phyloP scores from a whole-genome alignment of 2,113 vertebrate species.

The Microcebus murinus region DNA sequence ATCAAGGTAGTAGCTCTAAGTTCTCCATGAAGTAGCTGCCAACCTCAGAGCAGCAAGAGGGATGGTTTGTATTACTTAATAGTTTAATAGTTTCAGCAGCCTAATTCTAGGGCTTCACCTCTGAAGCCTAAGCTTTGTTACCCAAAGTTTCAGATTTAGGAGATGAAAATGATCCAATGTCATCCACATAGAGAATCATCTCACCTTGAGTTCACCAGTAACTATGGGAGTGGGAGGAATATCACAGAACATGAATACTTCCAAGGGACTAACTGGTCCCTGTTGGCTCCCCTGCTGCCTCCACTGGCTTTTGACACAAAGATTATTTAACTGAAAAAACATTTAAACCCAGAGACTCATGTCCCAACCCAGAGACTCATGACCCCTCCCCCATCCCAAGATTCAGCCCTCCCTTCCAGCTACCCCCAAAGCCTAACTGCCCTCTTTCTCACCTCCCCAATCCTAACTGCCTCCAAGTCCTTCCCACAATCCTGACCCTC shows the following conservation, averaged over 20 bases:
- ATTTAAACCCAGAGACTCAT: background rate
- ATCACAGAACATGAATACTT: background rate
- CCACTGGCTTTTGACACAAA: conserved; percentile 37
- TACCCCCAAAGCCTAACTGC: background rate
- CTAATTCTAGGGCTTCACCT: background rate
- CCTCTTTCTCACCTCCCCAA: background rate
- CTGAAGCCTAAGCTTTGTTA: conserved; percentile 18
- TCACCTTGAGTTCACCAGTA: conserved; percentile 3
- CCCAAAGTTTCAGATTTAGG: conserved; percentile 6
- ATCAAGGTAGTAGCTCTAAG: background rate
- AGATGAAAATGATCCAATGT: background rate
- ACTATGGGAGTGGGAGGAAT: background rate
- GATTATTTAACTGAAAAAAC: conserved; percentile 17
- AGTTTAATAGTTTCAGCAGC: background rate
- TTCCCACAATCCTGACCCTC: background rate
- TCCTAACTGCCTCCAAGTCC: background rate
- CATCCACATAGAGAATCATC: background rate
- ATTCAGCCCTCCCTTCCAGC: background rate
- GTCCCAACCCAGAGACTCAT: background rate
- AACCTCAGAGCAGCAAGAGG: background rate
- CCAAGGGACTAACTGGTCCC: background rate
- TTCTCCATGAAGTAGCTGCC: background rate
- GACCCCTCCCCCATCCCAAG: background rate
- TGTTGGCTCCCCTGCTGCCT: background rate
- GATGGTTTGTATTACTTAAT: background rate